Base-by-base conservation (phyloP, 1,140 invertebrate species). In the Saccostrea cuccullata region DNA sequence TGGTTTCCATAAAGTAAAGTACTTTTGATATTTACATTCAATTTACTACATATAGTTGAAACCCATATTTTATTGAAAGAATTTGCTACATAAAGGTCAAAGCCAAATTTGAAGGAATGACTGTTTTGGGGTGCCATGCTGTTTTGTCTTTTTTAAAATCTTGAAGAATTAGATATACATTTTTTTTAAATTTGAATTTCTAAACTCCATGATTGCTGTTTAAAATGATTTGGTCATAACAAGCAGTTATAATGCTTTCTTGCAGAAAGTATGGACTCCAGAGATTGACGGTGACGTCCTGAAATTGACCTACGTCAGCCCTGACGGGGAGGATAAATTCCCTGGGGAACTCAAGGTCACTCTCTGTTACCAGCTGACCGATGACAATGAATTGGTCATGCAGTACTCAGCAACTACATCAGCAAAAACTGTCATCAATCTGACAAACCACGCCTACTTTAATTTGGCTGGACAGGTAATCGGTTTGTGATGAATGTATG, bases 361-460 rank as follows among this genome's bases (percentile, higher is more conserved):
- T 9, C 96, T 97, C 0, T 96, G 94, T 0, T 99, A 98, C 92
- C 95, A 96, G 88, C 94, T 99, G 1, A 97, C 96, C 4, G 95
- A 96, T n/a, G 96, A 97, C 73, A 97, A 98, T 91, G 96, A 96
- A 88, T 95, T 99, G 1, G 93, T 95, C 13, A 96, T 99, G 5
- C 94, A 96, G 26, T 98, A 97, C 94, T 95, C 96, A 87, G 97
- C 98, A 0, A 96, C 96, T 9, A 96, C 97, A 0, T 97, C 96
- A 0, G 97, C 97, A 93, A 95, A 97, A 11, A 98, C 98, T 0
- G 96, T 97, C 2, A 96, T 99, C 0, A 99, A 98, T 94, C 95
- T 99, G 67, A 98, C 98, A 0, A 99, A 98, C 94, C 98, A 99
- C 94, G 96, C 97, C 8, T 99, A 99, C 94, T 99, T 99, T 93